These are phyloP conservation scores for Pelecanoides urinatrix DNA, from an alignment of 2,113 vertebrate species.

Conservation along the genomic window DNA sequence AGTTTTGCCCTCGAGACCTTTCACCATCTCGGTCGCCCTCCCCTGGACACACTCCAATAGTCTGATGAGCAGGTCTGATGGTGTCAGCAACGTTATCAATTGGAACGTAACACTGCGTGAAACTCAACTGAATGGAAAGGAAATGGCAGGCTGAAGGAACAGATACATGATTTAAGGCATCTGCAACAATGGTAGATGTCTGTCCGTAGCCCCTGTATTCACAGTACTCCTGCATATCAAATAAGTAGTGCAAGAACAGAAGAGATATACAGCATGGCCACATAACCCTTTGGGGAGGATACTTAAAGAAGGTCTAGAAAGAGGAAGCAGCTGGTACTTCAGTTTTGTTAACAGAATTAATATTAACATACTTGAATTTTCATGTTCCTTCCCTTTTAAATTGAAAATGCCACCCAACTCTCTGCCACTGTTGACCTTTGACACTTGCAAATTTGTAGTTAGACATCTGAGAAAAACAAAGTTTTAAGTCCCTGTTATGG, in stretches of 20 bases:
- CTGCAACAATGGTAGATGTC: neutral
- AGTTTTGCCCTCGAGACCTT: no score
- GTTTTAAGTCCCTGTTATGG: neutral
- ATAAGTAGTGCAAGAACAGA: neutral
- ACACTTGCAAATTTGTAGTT: neutral
- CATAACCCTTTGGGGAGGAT: neutral
- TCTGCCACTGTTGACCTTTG: neutral
- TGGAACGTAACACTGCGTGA: neutral
- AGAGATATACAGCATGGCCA: fast-evolving
- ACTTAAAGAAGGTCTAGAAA: neutral
- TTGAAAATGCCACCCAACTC: neutral
- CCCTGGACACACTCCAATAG: neutral
- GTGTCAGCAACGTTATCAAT: neutral
- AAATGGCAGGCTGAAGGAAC: neutral
- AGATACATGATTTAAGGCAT: neutral
- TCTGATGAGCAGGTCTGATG: no score
- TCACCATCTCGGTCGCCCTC: neutral
- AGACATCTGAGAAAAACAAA: neutral
- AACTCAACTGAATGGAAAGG: neutral
- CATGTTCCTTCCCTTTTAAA: neutral
- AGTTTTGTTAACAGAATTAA: neutral
- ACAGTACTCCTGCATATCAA: neutral
- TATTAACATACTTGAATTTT: neutral
- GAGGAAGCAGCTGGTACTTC: neutral
- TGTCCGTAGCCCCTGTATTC: neutral